Base-by-base conservation (phyloP, 2,113 vertebrate species). In the Colinus virginianus region DNA sequence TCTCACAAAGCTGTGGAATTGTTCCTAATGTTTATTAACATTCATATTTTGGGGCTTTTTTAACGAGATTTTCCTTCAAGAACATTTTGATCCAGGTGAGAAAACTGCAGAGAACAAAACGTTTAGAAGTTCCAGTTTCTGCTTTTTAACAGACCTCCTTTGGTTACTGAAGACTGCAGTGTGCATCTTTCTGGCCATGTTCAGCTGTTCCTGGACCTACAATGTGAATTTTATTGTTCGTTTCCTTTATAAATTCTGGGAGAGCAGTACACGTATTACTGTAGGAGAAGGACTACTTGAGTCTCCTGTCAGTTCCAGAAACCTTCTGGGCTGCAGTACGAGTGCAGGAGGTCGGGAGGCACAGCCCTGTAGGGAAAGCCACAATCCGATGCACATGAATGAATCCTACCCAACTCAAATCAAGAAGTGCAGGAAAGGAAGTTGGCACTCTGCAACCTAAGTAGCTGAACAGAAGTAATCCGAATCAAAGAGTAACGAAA, bases 401-500 rank as follows among this genome's bases (percentile, higher is more conserved):
- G 26, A 82, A 71, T 78, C 59, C 56, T 38, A 84, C 75, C 43
- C 58, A 68, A 7, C n/a, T 79, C 70, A 81, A 78, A 64, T 43
- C 48, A 34, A 90, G 55, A 56, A 78, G 81, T 11, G 22, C 36
- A 40, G 74, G 66, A 38, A 76, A 77, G 42, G 49, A 62, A 83
- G 86, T 68, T 23, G 21, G 64, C 66, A 46, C 63, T 6, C 71
- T 34, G 85, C 71, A 87, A 61, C 7, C 40, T 36, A 75, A 75
- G 56, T 11, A 75, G 58, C 43, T 38, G 84, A 89, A 49, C 14
- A 61, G 80, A 77, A 68, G 64, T 18, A 26, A 93, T 69, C 38
- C 48, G 69, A 59, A 88, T 85, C 66, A 45, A 23, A 56, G 86
- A 59, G 90, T 25, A 88, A 67, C 43, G 63, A 51, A 84, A 56